These are phyloP conservation scores for Byasa hedistus DNA, from an alignment of 2,888 invertebrate species.

Conservation along the genomic window DNA sequence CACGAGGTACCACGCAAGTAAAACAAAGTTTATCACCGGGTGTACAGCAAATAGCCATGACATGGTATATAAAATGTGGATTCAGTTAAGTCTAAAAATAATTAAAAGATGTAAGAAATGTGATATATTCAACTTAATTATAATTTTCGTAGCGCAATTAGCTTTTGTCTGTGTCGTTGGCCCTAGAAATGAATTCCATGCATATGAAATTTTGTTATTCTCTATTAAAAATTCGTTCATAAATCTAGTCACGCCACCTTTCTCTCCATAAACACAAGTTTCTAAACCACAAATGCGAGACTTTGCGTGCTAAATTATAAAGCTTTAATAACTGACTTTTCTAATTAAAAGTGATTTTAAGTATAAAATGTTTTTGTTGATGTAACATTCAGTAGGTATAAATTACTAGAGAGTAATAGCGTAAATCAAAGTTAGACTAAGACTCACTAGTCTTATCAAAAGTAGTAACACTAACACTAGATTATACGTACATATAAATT, in stretches of 20 bases:
- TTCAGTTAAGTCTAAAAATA: neutral
- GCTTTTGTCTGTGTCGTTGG: conserved; percentile 36
- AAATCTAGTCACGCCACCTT: conserved; percentile 46
- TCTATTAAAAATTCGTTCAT: conserved; percentile 67
- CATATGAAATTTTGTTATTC: conserved; percentile 56
- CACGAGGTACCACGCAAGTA: too few relatives aligned
- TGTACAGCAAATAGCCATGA: too few relatives aligned
- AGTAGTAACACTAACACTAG: too few relatives aligned
- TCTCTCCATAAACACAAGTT: conserved; percentile 59
- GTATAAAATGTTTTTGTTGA: too few relatives aligned
- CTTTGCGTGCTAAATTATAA: neutral
- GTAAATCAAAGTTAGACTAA: too few relatives aligned
- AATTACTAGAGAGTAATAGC: too few relatives aligned
- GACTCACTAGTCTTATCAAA: too few relatives aligned
- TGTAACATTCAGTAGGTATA: too few relatives aligned
- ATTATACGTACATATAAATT: too few relatives aligned
- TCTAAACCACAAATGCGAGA: conserved; percentile 18
- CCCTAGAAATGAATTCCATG: conserved; percentile 56
- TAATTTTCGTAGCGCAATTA: conserved; percentile 35
- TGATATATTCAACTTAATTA: conserved; percentile 34
- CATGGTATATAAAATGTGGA: neutral
- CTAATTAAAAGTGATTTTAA: neutral
- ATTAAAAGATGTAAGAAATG: neutral
- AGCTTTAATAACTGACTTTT: neutral
- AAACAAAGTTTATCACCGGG: too few relatives aligned